Conservation (phyloP, 2,113 vertebrate species). For the Mustela nigripes region DNA sequence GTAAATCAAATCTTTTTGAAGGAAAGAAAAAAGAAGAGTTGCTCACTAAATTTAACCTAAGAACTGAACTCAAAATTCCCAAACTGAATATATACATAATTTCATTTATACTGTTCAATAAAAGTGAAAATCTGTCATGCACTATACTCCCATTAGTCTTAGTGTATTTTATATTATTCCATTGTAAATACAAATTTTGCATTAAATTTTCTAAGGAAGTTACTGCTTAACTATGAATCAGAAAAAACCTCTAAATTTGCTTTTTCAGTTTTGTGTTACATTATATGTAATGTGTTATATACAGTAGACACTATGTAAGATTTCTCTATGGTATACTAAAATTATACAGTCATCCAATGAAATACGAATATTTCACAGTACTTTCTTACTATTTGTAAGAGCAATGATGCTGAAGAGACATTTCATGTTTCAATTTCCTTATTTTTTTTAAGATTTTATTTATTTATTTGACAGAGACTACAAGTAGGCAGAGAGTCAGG, state of each 20-base stretch:
- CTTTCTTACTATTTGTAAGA: constrained; percentile 1
- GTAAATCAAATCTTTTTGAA: neutral
- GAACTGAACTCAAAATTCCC: neutral
- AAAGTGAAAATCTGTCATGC: neutral
- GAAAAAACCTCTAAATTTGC: neutral
- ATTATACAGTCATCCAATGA: neutral
- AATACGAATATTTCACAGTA: constrained; percentile 3
- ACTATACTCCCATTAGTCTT: neutral
- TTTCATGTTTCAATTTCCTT: constrained; percentile 34
- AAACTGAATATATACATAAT: neutral
- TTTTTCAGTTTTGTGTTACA: neutral
- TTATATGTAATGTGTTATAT: neutral
- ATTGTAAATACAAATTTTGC: neutral
- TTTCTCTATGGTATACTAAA: neutral
- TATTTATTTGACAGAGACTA: too few relatives aligned
- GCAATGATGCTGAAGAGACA: neutral
- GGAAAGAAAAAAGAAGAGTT: neutral
- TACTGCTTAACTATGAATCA: constrained; percentile 27
- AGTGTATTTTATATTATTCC: neutral
- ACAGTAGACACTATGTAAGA: neutral
- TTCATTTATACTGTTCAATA: neutral
- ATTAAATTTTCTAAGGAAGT: neutral
- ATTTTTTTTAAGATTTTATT: neutral
- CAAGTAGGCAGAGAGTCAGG: too few relatives aligned
- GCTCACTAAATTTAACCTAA: neutral